Base-by-base conservation (phyloP, 2,797 vertebrate genomes). In the Myripristis jacobus region DNA sequence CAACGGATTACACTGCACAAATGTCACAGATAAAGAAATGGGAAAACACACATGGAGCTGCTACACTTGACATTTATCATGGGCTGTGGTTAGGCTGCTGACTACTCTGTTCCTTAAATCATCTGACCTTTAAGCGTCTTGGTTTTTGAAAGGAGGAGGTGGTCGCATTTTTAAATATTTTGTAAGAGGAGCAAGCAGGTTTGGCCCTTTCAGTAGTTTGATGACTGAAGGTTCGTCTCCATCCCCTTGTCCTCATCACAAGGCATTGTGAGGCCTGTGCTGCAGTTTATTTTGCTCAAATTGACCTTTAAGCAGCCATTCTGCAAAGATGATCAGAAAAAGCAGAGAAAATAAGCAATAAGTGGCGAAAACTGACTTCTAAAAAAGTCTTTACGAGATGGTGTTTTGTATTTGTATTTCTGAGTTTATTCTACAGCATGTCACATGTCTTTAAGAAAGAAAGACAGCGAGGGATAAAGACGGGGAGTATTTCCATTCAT, bases 21-120 rank as follows among this genome's bases (percentile, higher is more conserved):
- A 92, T 90, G 85, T 89, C 88, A 90, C 60, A 52, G 79, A 87
- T 76, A 81, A 82, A 79, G 48, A 58, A 71, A 85, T 11, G 73
- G 66, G 71, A 83, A 90, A 87, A 79, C 81, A 87, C 78, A 89
- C 86, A 88, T 80, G 87, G 87, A 83, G 88, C 77, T 34, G 84
- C 82, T 82, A 80, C 84, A 88, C 87, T 89, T 92, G 91, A 89
- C 91, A 92, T 91, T 92, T 87, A 78, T 66, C 48, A 24, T 47
- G 9, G 6, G 72, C 81, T 68, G 75, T 1, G 74, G n/a, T 79
- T 9, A 62, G 59, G 58, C 82, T 77, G 88, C 88, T 86, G 83
- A 87, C 81, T 70, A 24, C 70, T 48, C 79, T 55, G 66, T 60
- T 80, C 57, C 67, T 80, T 78, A 83, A 83, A 83, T 70, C 73